These are phyloP conservation scores for Bombus picipes DNA, from an alignment of 1,140 invertebrate genomes.

Conservation along the genomic window DNA sequence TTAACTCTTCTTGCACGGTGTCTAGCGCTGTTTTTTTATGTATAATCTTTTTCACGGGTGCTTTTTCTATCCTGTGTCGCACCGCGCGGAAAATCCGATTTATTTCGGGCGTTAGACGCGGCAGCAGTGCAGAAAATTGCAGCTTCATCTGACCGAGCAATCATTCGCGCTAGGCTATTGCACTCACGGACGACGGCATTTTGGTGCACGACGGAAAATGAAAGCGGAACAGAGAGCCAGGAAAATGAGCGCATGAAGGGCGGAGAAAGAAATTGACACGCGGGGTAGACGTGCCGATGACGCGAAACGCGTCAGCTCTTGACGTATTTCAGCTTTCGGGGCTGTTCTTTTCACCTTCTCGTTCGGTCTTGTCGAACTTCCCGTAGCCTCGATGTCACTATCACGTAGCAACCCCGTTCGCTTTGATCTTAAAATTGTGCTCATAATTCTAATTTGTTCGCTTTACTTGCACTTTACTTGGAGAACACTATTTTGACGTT, in stretches of 20 bases:
- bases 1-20: conserved; percentile 29
- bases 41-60: neutral
- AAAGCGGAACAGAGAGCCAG: neutral
- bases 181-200: conserved; percentile 32
- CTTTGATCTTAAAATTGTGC: neutral
- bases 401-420: neutral
- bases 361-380: neutral
- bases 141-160: conserved; percentile 42
- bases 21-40: neutral
- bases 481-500: neutral
- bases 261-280: conserved; percentile 33
- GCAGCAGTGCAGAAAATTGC: conserved; percentile 47
- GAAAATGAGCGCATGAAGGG: neutral
- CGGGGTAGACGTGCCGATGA: neutral
- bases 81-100: conserved; percentile 39
- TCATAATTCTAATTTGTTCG: neutral
- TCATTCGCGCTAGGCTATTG: conserved; percentile 30
- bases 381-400: neutral
- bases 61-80: conserved; percentile 30
- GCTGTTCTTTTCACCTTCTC: neutral
- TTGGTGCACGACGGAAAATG: conserved; percentile 30
- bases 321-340: conserved; percentile 10
- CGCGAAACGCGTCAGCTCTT: neutral
- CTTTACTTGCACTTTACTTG: neutral
- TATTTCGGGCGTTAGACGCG: conserved; percentile 50